These are phyloP conservation scores for Hirtodrosophila cameraria DNA, from an alignment of 2,888 invertebrate species.

Conservation along the genomic window DNA sequence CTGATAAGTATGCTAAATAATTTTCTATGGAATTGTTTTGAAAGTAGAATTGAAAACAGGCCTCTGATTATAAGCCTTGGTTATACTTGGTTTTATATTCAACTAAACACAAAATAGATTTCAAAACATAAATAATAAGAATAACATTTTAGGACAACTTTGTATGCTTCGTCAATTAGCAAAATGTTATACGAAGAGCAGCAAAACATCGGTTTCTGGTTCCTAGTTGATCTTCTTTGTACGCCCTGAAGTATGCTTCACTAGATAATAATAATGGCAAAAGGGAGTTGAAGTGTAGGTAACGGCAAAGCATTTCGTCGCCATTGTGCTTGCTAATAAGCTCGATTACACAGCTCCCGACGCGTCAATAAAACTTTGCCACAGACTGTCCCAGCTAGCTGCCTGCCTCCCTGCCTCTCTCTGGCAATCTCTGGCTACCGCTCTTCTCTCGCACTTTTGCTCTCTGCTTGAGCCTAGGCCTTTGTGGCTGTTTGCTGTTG, in stretches of 20 bases:
- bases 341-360: slow-evolving; percentile 64
- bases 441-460: neutral
- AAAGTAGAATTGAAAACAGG: too few species aligned
- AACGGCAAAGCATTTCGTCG: slow-evolving; percentile 13
- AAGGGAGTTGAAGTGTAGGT: slow-evolving; percentile 14
- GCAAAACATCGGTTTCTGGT: neutral
- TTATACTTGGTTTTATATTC: too few species aligned
- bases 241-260: slow-evolving; percentile 42
- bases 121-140: too few species aligned
- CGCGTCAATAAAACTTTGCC: slow-evolving; percentile 65
- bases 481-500: slow-evolving; percentile 33
- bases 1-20: too few species aligned
- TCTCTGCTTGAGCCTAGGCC: neutral
- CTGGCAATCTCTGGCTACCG: slow-evolving; percentile 16
- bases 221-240: neutral
- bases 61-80: too few species aligned
- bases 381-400: slow-evolving; percentile 35
- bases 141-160: too few species aligned
- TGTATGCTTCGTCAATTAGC: too few species aligned
- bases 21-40: too few species aligned
- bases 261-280: slow-evolving; percentile 62
- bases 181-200: too few species aligned
- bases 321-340: slow-evolving; percentile 55
- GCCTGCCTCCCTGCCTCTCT: neutral
- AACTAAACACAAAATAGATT: too few species aligned